phyloP scores from a whole-genome alignment of 2,888 invertebrate species.

The Adineta ricciae region DNA sequence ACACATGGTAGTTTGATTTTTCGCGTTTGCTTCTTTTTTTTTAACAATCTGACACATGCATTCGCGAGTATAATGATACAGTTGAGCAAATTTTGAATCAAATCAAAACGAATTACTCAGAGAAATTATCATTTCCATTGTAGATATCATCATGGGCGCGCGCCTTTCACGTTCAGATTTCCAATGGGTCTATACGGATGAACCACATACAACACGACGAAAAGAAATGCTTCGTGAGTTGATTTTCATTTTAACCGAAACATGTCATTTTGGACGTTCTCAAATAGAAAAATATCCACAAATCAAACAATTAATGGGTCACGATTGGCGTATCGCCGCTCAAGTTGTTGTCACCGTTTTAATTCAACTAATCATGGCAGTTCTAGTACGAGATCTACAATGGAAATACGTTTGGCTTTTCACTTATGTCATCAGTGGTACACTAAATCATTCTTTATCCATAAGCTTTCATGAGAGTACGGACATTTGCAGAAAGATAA shows the following conservation, averaged over 20 bases:
- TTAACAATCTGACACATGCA: background rate
- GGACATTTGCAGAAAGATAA: background rate
- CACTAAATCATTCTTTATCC: conserved; percentile 83
- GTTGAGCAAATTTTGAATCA: background rate
- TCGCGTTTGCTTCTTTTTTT: background rate
- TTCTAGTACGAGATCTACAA: conserved; percentile 64
- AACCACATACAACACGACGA: conserved; percentile 31
- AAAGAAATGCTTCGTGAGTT: conserved; percentile 26
- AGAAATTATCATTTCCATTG: background rate
- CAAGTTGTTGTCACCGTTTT: conserved; percentile 75
- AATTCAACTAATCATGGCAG: conserved; percentile 66
- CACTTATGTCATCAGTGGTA: conserved; percentile 87
- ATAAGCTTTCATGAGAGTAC: conserved; percentile 73
- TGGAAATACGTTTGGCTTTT: conserved; percentile 69
- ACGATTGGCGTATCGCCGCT: conserved; percentile 85
- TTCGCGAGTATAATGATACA: background rate
- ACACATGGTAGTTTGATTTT: background rate
- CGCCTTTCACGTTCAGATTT: conserved; percentile 17
- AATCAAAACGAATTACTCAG: background rate
- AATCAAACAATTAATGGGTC: conserved; percentile 74
- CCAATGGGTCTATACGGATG: conserved; percentile 32
- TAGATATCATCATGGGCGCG: conserved; percentile 19
- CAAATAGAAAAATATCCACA: conserved; percentile 79
- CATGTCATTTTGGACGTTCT: too few species aligned
- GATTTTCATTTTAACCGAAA: background rate